phyloP scores from a whole-genome alignment of 2,888 invertebrate species.

The Tetropium fuscum region DNA sequence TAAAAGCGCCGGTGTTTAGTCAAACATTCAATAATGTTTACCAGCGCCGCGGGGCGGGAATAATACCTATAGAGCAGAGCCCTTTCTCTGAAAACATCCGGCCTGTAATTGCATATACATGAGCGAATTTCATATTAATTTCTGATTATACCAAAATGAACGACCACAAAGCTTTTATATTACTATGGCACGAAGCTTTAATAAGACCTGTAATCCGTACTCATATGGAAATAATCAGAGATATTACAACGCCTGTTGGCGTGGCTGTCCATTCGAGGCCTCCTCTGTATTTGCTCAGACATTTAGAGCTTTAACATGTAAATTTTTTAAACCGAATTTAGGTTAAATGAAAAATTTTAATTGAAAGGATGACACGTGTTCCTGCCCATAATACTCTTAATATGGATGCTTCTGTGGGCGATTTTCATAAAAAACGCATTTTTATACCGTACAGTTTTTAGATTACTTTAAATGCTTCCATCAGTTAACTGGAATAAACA shows the following conservation, averaged over 20 bases:
- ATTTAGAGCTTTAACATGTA: slow-evolving; percentile 47
- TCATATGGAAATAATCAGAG: slow-evolving; percentile 64
- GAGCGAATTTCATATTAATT: slow-evolving; percentile 68
- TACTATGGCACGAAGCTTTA: slow-evolving; percentile 62
- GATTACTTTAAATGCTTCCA: slow-evolving; percentile 7
- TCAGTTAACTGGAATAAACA: slow-evolving; percentile 14
- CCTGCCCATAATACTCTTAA: slow-evolving; percentile 23
- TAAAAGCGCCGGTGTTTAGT: slow-evolving; percentile 29
- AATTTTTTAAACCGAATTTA: slow-evolving; percentile 45
- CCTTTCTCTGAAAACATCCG: slow-evolving; percentile 61
- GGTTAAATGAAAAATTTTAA: slow-evolving; percentile 49
- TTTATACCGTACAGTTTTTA: slow-evolving; percentile 12
- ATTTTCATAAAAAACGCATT: slow-evolving; percentile 8
- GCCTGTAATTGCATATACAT: slow-evolving; percentile 67
- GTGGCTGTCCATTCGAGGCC: slow-evolving; percentile 43
- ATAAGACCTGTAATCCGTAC: slow-evolving; percentile 67
- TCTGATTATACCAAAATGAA: slow-evolving; percentile 67
- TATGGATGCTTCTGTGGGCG: slow-evolving; percentile 14
- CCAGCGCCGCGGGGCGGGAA: slow-evolving; percentile 30
- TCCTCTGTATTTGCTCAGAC: slow-evolving; percentile 44
- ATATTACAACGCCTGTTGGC: slow-evolving; percentile 59
- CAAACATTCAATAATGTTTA: slow-evolving; percentile 54
- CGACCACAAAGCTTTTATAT: slow-evolving; percentile 68
- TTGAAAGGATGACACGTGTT: slow-evolving; percentile 40
- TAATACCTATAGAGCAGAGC: slow-evolving; percentile 49